Base-by-base conservation (phyloP, 2,797 vertebrate genomes). In the Myripristis jacobus region DNA sequence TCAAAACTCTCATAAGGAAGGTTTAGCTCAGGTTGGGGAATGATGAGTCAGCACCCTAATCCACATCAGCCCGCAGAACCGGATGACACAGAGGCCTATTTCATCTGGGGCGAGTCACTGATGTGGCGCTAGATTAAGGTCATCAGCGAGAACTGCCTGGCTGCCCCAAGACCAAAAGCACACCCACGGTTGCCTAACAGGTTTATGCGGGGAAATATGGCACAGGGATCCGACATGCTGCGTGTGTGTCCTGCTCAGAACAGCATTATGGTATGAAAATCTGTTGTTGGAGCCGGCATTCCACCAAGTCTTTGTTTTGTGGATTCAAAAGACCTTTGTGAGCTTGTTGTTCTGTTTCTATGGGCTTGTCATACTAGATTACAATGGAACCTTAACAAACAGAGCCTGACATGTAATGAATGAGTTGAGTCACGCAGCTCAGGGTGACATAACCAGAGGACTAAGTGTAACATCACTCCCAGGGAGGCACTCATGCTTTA, bases 271-370 rank as follows among this genome's bases (percentile, higher is more conserved):
- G 31, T 62, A 44, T 58, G 63, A 74, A 88, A 79, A 70, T 87
- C 73, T 73, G 65, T 57, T 73, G 86, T 73, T 76, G 55, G 67
- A 76, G 43, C 77, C 55, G 63, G 77, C 65, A 79, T 85, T 87
- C 80, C 78, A 65, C 27, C 53, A 77, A 77, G 81, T 77, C 67
- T 84, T 80, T 36, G 57, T 73, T 79, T 90, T 87, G 79, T 59
- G 70, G 84, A 87, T 82, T 80, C 52, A 79, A 71, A 73, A 36
- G 41, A 69, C 50, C 71, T 85, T 72, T 57, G 55, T 76, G 73
- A 84, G 24, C 59, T 80, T 67, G 53, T 65, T 73, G 15, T 75
- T 64, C 27, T 73, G 69, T 82, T 84, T 82, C 67, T 13, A 38
- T 27, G 48, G 43, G 71, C 47, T 77, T 34, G 21, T 69, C 67